Evolutionary conservation across 1,140 invertebrate species (phyloP).

Genomic region (Tetramorium parvispinum): DNA sequence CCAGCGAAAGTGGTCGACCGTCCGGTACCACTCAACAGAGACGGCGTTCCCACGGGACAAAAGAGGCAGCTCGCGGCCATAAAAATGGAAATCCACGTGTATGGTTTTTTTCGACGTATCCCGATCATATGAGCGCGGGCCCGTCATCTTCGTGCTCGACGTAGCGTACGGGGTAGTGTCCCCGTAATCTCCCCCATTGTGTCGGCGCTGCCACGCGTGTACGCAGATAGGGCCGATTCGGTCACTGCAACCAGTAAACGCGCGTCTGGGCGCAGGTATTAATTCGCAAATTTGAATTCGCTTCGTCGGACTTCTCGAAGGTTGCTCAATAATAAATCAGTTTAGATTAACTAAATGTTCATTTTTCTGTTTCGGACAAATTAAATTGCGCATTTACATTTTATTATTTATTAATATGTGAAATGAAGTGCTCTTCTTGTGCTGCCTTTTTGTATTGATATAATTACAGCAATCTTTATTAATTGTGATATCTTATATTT

Average conservation of each 20-base stretch:
- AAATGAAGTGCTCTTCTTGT: background rate
- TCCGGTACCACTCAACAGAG: background rate
- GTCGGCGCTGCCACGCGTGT: constrained; percentile 68
- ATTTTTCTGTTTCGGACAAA: background rate
- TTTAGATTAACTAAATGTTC: background rate
- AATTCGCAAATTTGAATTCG: constrained; percentile 25
- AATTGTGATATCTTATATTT: too few species aligned
- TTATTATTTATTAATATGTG: too few species aligned
- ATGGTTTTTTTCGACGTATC: constrained; percentile 50
- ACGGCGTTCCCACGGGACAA: background rate
- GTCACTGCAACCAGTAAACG: constrained; percentile 51
- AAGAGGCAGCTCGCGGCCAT: background rate
- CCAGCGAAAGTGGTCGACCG: background rate
- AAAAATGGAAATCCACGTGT: constrained; percentile 60
- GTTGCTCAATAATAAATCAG: background rate
- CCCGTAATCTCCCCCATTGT: constrained; percentile 75
- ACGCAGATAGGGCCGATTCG: constrained; percentile 71
- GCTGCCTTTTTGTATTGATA: too few species aligned
- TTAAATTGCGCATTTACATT: background rate
- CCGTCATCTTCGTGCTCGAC: constrained; percentile 69
- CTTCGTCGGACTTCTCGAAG: background rate
- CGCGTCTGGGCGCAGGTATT: constrained; percentile 1
- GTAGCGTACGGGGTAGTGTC: constrained; percentile 65
- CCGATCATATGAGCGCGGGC: constrained; percentile 24
- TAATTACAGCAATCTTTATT: too few species aligned